Conservation (phyloP, 2,888 invertebrate species). For the Lordiphosa fenestrarum region DNA sequence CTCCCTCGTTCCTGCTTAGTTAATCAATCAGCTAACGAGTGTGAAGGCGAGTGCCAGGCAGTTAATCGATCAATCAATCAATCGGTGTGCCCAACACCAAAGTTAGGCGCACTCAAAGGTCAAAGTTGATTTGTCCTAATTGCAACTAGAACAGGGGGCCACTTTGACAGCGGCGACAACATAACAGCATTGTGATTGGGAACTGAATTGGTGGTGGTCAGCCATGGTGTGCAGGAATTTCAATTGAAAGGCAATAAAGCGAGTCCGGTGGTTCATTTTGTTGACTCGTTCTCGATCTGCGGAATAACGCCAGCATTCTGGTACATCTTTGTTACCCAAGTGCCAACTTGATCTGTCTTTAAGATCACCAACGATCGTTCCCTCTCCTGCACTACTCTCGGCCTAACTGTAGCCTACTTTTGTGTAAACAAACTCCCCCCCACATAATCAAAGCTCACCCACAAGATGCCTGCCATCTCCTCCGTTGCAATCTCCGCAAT, state of each 20-base stretch:
- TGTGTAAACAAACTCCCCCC: no score
- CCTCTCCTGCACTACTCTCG: no score
- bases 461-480: slow-evolving; percentile 9
- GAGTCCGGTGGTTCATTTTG: no score
- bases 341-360: no score
- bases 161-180: slow-evolving; percentile 12
- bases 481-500: slow-evolving; percentile 34
- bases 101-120: slow-evolving; percentile 2
- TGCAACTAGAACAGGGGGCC: slow-evolving; percentile 4
- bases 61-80: slow-evolving; percentile 51
- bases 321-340: no score
- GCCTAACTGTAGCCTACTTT: no score
- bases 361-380: no score
- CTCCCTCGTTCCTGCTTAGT: slow-evolving; percentile 14
- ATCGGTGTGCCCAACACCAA: slow-evolving; percentile 33
- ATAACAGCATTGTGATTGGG: not conserved
- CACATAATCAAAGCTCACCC: slow-evolving; percentile 3
- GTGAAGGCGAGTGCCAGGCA: slow-evolving; percentile 6
- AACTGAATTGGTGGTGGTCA: no score
- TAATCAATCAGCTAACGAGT: slow-evolving; percentile 43
- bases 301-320: no score
- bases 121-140: slow-evolving; percentile 9
- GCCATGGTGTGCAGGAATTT: no score
- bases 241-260: no score
- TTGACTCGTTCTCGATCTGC: no score